A percentile compares a stretch with the other conserved stretches of the same genome.
Conservation (phyloP, 2,113 vertebrate genomes). For the Hiodon alosoides region DNA sequence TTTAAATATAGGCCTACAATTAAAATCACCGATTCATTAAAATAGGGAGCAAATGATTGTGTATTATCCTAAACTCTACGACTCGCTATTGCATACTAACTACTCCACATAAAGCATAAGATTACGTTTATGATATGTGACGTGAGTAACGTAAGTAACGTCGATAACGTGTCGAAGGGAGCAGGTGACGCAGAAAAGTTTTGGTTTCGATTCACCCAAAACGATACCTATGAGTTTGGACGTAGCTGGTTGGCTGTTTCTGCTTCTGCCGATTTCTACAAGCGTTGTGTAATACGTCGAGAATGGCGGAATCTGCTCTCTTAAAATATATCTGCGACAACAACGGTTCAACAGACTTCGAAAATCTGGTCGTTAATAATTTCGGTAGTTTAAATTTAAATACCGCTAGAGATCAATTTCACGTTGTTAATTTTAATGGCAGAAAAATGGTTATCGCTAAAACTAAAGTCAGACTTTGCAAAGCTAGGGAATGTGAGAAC, state of each 20-base stretch:
- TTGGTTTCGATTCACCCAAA: conserved; percentile 53
- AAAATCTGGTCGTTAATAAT: conserved; percentile 27
- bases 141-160: not conserved
- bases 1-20: too few species aligned
- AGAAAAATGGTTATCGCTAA: conserved; percentile 46
- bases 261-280: not conserved
- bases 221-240: accelerated
- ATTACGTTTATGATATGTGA: too few species aligned
- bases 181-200: conserved; percentile 33
- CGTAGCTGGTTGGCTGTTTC: not conserved
- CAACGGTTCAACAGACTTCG: conserved; percentile 25
- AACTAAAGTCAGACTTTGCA: conserved; percentile 46
- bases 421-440: not conserved
- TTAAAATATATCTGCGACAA: conserved; percentile 40
- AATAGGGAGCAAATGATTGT: too few species aligned
- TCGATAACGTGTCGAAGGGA: not conserved
- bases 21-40: too few species aligned
- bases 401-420: not conserved
- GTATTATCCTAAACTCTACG: too few species aligned
- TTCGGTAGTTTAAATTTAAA: accelerated
- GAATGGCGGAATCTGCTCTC: conserved; percentile 15
- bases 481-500: conserved; percentile 31
- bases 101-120: too few species aligned
- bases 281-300: not conserved
- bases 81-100: too few species aligned